phyloP scores from a whole-genome alignment of 2,888 invertebrate species.

The Euzophera pinguis region DNA sequence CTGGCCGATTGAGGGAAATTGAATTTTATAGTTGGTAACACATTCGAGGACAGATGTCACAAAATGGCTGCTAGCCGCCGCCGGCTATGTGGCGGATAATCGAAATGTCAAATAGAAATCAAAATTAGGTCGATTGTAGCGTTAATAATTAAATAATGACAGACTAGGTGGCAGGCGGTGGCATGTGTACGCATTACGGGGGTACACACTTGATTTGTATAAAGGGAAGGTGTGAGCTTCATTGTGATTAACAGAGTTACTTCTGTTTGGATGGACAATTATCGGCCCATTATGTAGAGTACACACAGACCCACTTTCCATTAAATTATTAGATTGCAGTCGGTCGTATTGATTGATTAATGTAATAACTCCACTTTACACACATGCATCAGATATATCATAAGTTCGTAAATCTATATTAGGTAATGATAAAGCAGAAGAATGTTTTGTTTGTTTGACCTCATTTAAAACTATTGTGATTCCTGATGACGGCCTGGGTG shows the following conservation, averaged over 20 bases:
- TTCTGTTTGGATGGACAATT: constrained; percentile 76
- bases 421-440: too few relatives aligned
- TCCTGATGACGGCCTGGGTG: too few relatives aligned
- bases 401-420: too few relatives aligned
- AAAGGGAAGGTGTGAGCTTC: constrained; percentile 62
- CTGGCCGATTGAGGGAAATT: constrained; percentile 78
- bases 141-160: constrained; percentile 78
- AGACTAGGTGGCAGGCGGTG: constrained; percentile 42
- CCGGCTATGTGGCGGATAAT: constrained; percentile 65
- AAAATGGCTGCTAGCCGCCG: constrained; percentile 70
- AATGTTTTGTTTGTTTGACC: too few relatives aligned
- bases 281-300: constrained; percentile 72
- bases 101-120: constrained; percentile 79
- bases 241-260: constrained; percentile 76
- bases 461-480: too few relatives aligned
- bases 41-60: constrained; percentile 78
- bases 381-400: too few relatives aligned
- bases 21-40: constrained; percentile 79
- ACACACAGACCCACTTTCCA: constrained; percentile 60
- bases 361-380: too few relatives aligned
- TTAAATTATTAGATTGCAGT: constrained; percentile 65
- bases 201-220: constrained; percentile 35
- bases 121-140: constrained; percentile 79
- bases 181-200: constrained; percentile 52
- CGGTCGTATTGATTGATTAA: constrained; percentile 43